A percentile compares a stretch with the other conserved stretches of the same genome.
Conservation (phyloP, 2,113 vertebrate genomes). For the Chloroceryle aenea region DNA sequence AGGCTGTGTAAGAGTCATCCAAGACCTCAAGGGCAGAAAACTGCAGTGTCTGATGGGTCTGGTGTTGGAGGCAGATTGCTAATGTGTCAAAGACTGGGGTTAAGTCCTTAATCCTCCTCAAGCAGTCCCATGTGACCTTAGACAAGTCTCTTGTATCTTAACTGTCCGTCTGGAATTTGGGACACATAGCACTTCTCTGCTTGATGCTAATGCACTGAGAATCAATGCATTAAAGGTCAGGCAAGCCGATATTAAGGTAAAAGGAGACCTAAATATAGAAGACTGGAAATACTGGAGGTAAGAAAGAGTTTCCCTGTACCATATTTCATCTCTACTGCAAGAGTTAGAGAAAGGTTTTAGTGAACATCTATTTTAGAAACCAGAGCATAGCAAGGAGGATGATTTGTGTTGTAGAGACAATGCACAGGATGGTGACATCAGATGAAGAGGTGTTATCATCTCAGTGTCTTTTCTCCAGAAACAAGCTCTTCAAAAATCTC, state of each 20-base stretch:
- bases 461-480: neutral
- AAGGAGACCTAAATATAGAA: neutral
- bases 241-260: neutral
- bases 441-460: conserved; percentile 19
- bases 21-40: neutral
- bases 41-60: neutral
- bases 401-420: neutral
- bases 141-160: neutral
- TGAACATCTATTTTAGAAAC: conserved; percentile 10
- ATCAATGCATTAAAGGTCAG: neutral
- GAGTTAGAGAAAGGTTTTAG: neutral
- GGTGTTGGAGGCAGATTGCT: neutral
- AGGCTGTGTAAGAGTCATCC: neutral
- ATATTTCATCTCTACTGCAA: neutral
- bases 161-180: neutral
- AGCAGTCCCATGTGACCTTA: neutral
- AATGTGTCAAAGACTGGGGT: neutral
- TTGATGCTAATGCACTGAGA: neutral
- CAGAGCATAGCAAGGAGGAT: neutral
- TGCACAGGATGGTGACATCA: neutral
- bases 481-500: conserved; percentile 23
- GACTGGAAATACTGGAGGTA: neutral
- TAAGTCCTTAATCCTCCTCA: neutral
- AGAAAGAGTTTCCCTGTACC: neutral
- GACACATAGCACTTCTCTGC: neutral